Base-by-base conservation (phyloP, 2,888 invertebrate species). In the Pachycephus smyrnensis region DNA sequence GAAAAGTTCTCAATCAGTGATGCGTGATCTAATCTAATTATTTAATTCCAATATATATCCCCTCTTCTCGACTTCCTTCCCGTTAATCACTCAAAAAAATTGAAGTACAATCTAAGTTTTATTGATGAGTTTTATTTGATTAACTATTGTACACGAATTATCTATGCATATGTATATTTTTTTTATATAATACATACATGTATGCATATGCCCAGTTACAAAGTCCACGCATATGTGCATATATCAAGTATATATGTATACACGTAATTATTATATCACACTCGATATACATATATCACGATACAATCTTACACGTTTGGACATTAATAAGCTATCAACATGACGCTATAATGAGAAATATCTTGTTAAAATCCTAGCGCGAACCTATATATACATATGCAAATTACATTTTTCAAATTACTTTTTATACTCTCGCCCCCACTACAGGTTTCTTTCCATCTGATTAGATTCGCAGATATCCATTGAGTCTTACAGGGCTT, bases 61-160 rank as follows among this genome's bases (percentile, higher is more conserved):
- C 15, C 0, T 23, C 9, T 55, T 55, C 23, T 23, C 55, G 23
- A 23, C 6, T 55, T 55, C 23, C 6, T 55, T 55, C 2, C 55
- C 23, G 55, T 23, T 9, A 9, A 55, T 15, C 33, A 76, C n/a
- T 75, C 73, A 76, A 79, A 80, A 80, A 69, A n/a, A 80, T 73
- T 37, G 23, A 40, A 55, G 33, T 76, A 40, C 30, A 75, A 76
- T 78, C 37, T 32, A 74, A 55, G 36, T 23, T 76, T 68, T 68
- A 73, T 73, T 36, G 12, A 37, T 11, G 3, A 31, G 15, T 12
- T 71, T 71, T 71, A 71, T 71, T 71, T 30, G 71, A 71, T 15
- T 71, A 30, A 75, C 36, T 81, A 80, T 71, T 74, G 73, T 79
- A 77, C 77, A 77, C 33, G 73, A 74, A 71, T 79, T 77, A 75